These are phyloP conservation scores for Calycopis cecrops DNA, from an alignment of 1,140 invertebrate genomes.

Conservation along the genomic window DNA sequence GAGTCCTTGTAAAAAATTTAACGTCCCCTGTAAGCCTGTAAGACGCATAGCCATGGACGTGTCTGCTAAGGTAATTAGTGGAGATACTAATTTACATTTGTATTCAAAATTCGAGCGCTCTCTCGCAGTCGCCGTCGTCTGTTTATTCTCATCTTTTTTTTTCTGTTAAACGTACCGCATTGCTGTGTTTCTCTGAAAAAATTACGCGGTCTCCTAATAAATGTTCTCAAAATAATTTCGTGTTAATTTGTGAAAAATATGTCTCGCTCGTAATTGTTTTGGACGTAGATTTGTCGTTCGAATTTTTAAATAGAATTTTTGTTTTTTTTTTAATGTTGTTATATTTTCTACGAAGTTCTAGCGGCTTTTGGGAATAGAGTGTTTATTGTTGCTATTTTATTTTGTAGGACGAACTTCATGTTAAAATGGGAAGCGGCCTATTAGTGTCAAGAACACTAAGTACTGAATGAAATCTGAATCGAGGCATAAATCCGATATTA, in stretches of 20 bases:
- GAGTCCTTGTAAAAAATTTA: slow-evolving; percentile 57
- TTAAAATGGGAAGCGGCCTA: too few relatives aligned
- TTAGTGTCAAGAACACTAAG: too few relatives aligned
- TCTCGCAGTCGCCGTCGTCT: slow-evolving; percentile 70
- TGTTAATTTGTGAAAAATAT: slow-evolving; percentile 8
- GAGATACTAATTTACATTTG: slow-evolving; percentile 77
- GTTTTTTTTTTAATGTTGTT: too few relatives aligned
- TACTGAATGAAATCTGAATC: too few relatives aligned
- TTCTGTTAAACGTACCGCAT: slow-evolving; percentile 64
- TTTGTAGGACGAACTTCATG: too few relatives aligned
- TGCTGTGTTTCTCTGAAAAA: slow-evolving; percentile 70
- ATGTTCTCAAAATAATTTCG: slow-evolving; percentile 50
- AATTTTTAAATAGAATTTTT: too few relatives aligned
- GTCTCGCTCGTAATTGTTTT: too few relatives aligned
- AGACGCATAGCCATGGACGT: slow-evolving; percentile 70
- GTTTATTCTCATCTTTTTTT: slow-evolving; percentile 73
- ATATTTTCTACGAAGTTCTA: too few relatives aligned
- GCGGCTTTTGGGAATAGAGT: too few relatives aligned
- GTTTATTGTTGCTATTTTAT: too few relatives aligned
- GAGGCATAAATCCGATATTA: too few relatives aligned
- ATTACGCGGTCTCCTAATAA: slow-evolving; percentile 64
- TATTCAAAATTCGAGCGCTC: slow-evolving; percentile 76
- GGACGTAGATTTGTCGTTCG: too few relatives aligned
- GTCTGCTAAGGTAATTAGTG: slow-evolving; percentile 73
- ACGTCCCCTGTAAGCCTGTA: slow-evolving; percentile 61